Evolutionary conservation across 2,797 vertebrate species (phyloP).

Genomic region (Paedocypris micromegethes): DNA sequence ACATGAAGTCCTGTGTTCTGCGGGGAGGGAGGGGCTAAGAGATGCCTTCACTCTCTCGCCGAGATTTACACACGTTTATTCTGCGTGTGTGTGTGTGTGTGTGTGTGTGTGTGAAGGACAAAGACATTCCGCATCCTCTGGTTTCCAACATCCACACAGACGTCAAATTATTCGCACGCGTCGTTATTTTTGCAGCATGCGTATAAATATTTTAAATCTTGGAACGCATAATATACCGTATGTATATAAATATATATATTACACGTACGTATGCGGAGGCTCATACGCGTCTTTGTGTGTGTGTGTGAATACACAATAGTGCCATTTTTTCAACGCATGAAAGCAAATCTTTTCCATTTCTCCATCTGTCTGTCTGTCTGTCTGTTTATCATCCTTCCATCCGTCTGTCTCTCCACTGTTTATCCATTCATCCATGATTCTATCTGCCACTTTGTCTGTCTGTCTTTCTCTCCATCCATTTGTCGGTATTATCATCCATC

Average conservation of each 20-base stretch:
- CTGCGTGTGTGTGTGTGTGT: not conserved
- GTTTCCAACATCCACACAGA: not conserved
- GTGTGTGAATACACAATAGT: no score
- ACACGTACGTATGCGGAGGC: no score
- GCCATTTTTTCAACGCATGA: no score
- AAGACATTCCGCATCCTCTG: slow-evolving; percentile 2
- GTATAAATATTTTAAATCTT: no score
- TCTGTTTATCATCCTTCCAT: not conserved
- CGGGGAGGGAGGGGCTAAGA: slow-evolving; percentile 42
- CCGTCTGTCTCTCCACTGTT: not conserved
- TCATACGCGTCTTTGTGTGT: no score
- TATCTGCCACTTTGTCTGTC: not conserved
- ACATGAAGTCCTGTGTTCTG: slow-evolving; percentile 48
- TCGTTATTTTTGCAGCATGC: no score
- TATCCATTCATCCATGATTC: not conserved
- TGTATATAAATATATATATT: no score
- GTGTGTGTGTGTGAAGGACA: slow-evolving; percentile 15
- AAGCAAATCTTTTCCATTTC: not conserved
- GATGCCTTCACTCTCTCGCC: slow-evolving; percentile 46
- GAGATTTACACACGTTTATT: slow-evolving; percentile 30
- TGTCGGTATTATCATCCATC: not conserved
- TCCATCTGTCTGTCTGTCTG: not conserved
- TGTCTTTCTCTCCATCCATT: not conserved
- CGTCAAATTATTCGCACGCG: no score
- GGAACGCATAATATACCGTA: no score